Conservation (phyloP, 2,888 invertebrate genomes). For the Calliopum simillimum region DNA sequence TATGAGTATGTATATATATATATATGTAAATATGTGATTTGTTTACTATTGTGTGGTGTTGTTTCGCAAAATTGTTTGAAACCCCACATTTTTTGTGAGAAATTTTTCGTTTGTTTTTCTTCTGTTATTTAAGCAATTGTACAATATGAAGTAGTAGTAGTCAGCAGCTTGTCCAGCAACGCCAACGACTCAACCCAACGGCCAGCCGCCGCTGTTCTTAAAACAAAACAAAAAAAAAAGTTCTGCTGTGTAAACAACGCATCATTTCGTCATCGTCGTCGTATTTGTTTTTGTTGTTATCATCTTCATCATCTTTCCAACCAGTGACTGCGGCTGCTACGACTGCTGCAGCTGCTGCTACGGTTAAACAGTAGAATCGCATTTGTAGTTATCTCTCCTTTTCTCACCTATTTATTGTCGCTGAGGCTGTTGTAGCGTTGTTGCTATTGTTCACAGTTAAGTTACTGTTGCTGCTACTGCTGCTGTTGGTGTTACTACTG, state of each 20-base stretch:
- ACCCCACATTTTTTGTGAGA: conserved; percentile 39
- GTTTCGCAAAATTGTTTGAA: conserved; percentile 42
- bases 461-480: conserved; percentile 43
- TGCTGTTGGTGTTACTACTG: conserved; percentile 46
- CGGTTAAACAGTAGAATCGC: conserved; percentile 48
- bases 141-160: neutral
- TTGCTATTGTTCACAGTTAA: conserved; percentile 43
- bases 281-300: conserved; percentile 46
- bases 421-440: conserved; percentile 48
- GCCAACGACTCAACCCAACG: conserved; percentile 21
- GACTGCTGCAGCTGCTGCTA: neutral
- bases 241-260: conserved; percentile 39
- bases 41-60: conserved; percentile 33
- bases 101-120: conserved; percentile 27
- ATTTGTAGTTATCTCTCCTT: conserved; percentile 65
- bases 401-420: conserved; percentile 68
- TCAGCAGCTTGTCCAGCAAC: conserved; percentile 26
- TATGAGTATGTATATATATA: conserved; percentile 33
- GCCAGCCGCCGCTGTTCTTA: conserved; percentile 23
- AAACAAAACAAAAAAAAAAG: conserved; percentile 15
- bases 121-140: conserved; percentile 10
- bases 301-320: conserved; percentile 35
- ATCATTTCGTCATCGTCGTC: neutral
- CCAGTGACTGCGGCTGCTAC: neutral
- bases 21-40: conserved; percentile 29